phyloP scores from a whole-genome alignment of 2,113 vertebrate genomes.

The Hepsetus odoe region DNA sequence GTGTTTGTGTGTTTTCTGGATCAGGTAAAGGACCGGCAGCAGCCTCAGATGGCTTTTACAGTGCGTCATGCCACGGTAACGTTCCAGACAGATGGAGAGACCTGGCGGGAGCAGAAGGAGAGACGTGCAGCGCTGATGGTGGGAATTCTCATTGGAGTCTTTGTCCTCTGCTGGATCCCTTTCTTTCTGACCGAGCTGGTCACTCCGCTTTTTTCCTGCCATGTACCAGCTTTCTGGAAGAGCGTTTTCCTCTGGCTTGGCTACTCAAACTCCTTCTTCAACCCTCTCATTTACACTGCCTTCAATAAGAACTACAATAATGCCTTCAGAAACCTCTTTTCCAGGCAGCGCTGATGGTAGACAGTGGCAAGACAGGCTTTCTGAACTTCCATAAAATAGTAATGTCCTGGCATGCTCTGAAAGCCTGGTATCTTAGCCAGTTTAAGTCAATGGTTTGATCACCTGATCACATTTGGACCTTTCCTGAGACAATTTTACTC shows the following conservation, averaged over 20 bases:
- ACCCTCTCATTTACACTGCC: slow-evolving; percentile 61
- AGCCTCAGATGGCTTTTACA: slow-evolving; percentile 74
- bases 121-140: slow-evolving; percentile 58
- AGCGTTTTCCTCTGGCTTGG: slow-evolving; percentile 62
- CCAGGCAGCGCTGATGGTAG: slow-evolving; percentile 32
- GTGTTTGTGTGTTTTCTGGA: neutral
- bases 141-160: slow-evolving; percentile 61
- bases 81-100: slow-evolving; percentile 78
- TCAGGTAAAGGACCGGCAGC: slow-evolving; percentile 75
- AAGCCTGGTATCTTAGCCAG: neutral
- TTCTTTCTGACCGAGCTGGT: slow-evolving; percentile 60
- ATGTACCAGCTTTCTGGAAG: slow-evolving; percentile 42
- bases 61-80: slow-evolving; percentile 73
- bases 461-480: too few relatives aligned
- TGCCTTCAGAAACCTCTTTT: slow-evolving; percentile 57
- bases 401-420: neutral
- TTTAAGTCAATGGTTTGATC: neutral
- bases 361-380: neutral
- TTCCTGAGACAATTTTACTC: too few relatives aligned
- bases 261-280: slow-evolving; percentile 67
- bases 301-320: slow-evolving; percentile 60
- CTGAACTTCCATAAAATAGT: neutral
- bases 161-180: slow-evolving; percentile 66
- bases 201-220: slow-evolving; percentile 52
- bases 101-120: slow-evolving; percentile 78